Percentiles rank a stretch among this genome's conserved stretches.
phyloP scores from a whole-genome alignment of 2,888 invertebrate genomes.

The Prosapia bicincta region DNA sequence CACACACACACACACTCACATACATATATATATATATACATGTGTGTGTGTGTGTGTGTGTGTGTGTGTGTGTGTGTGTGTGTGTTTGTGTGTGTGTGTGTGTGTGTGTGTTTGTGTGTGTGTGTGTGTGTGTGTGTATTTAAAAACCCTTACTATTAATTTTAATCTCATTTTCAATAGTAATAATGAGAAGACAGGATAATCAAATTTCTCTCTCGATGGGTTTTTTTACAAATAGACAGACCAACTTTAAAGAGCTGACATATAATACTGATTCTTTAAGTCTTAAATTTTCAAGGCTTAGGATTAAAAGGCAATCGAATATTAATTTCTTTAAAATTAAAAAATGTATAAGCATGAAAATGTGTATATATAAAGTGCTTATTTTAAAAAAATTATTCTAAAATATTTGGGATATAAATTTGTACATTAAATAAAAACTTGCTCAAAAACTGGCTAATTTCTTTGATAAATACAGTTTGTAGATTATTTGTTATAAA shows the following conservation, averaged over 20 bases:
- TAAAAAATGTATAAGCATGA: neutral
- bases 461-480: neutral
- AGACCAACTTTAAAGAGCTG: neutral
- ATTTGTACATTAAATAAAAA: neutral
- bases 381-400: neutral
- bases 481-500: neutral
- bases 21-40: too few relatives aligned
- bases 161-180: too few relatives aligned
- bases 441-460: neutral
- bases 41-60: too few relatives aligned
- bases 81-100: too few relatives aligned
- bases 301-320: neutral
- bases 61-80: too few relatives aligned
- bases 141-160: too few relatives aligned
- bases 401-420: neutral
- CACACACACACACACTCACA: too few relatives aligned
- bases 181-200: too few relatives aligned
- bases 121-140: too few relatives aligned
- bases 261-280: neutral
- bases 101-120: too few relatives aligned
- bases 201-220: too few relatives aligned
- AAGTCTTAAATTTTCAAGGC: neutral
- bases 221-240: neutral
- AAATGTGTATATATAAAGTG: neutral
- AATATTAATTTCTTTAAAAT: neutral